Base-by-base conservation (phyloP, 2,888 invertebrate genomes). In the Lycaena phlaeas region DNA sequence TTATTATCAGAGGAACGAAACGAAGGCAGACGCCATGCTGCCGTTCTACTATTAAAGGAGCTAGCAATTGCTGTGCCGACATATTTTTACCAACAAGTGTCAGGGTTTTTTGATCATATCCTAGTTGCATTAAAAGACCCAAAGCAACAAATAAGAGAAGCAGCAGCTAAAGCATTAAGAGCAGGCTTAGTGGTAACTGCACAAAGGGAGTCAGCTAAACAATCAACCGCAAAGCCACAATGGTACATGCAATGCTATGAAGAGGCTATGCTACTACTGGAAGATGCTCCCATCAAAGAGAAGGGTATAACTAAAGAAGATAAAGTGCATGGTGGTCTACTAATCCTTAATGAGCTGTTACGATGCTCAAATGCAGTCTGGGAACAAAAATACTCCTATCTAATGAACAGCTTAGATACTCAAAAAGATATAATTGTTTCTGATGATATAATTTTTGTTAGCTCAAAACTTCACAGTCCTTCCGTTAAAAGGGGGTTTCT, bases 231-330 rank as follows among this genome's bases (percentile, higher is more conserved):
- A 52, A 93, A 92, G 62, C 92, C 94, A 0, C 91, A 91, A 53
- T 97, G 97, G 96, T 95, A 95, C 68, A 94, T 93, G 64, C 93
- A 94, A 56, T 97, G 97, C 61, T 97, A 94, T 69, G 94, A 96
- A 49, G 96, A 97, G 71, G 94, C 95, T 1, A 90, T 90, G 57
- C 86, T 87, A 40, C 91, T 93, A 14, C 92, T 95, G 66, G 93
- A 93, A 56, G 92, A 92, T 29, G 57, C 77, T 39, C 68, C 77
- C 27, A 52, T 68, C 25, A 88, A 90, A 67, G 93, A 95, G 60
- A 91, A 92, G 64, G 92, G 93, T 45, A 89, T 92, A 41, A 91
- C 91, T 2, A 88, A 90, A 50, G 98, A 98, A 57, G 98, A 98
- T 65, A 89, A 93, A 64, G 90, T 95, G 12, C 98, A 98, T 67